These are phyloP conservation scores for Stigmatopora argus DNA, from an alignment of 2,113 vertebrate species.

Conservation along the genomic window DNA sequence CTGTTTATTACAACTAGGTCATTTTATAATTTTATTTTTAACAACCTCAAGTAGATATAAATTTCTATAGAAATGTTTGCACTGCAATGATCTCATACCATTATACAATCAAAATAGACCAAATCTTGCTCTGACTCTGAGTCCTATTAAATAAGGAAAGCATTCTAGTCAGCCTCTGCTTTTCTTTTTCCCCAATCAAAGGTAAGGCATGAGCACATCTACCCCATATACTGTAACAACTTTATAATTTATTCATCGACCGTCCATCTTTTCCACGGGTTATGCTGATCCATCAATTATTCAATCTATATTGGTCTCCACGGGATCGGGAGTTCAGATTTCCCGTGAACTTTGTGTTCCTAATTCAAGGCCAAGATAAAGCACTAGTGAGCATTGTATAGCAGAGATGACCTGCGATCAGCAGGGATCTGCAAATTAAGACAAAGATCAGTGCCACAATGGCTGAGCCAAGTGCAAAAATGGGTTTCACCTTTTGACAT, in stretches of 20 bases:
- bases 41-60: background rate
- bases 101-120: background rate
- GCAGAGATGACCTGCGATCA: slow-evolving; percentile 28
- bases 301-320: slow-evolving; percentile 37
- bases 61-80: background rate
- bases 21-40: background rate
- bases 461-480: slow-evolving; percentile 22
- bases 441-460: slow-evolving; percentile 20
- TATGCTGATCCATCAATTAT: slow-evolving; percentile 44
- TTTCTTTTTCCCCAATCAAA: slow-evolving; percentile 8
- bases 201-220: slow-evolving; percentile 9
- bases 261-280: slow-evolving; percentile 25
- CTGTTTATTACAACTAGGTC: background rate
- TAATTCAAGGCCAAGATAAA: slow-evolving; percentile 25
- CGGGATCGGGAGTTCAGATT: slow-evolving; percentile 24
- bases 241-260: slow-evolving; percentile 48
- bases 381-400: slow-evolving; percentile 11
- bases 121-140: background rate
- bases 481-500: slow-evolving; percentile 25
- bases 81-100: background rate
- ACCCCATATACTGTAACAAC: slow-evolving; percentile 1
- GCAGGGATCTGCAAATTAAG: slow-evolving; percentile 30
- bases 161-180: slow-evolving; percentile 8
- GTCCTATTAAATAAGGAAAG: background rate
- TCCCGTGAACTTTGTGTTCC: slow-evolving; percentile 24